phyloP scores from a whole-genome alignment of 2,888 invertebrate genomes.

The Drosophila seclusa region DNA sequence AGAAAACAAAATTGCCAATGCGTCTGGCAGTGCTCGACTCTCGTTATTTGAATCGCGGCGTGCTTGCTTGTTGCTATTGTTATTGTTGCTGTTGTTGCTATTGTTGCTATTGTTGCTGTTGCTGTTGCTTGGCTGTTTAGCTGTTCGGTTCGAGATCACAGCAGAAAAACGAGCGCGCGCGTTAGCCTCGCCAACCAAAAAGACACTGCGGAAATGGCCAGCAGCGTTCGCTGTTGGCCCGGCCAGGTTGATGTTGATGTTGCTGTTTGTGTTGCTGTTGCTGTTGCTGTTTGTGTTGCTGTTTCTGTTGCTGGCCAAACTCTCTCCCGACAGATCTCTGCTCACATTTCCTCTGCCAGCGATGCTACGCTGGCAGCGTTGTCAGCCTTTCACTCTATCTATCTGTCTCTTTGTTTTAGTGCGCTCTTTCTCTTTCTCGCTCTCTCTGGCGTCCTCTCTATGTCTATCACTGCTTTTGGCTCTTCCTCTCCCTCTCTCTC shows the following conservation, averaged over 20 bases:
- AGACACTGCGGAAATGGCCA: constrained; percentile 78
- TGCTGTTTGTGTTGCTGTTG: background rate
- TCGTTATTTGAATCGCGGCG: constrained; percentile 20
- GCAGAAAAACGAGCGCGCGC: constrained; percentile 70
- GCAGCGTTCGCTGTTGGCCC: constrained; percentile 30
- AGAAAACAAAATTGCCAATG: constrained; percentile 13
- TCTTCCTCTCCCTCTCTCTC: background rate
- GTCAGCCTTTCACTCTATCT: constrained; percentile 20
- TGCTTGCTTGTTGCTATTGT: constrained; percentile 13
- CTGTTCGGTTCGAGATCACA: constrained; percentile 59
- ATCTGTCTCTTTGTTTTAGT: constrained; percentile 1
- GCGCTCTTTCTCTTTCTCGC: constrained; percentile 17
- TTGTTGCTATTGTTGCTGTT: constrained; percentile 4
- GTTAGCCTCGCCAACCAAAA: constrained; percentile 81
- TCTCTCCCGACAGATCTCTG: constrained; percentile 62
- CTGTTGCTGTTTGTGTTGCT: constrained; percentile 20
- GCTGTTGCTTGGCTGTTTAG: constrained; percentile 17
- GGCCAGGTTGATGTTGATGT: constrained; percentile 37
- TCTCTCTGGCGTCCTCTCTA: constrained; percentile 5
- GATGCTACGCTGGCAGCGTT: constrained; percentile 14
- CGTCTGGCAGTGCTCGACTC: constrained; percentile 28
- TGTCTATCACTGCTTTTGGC: constrained; percentile 13
- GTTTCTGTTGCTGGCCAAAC: constrained; percentile 39
- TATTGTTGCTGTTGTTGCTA: constrained; percentile 4
- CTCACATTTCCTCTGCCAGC: constrained; percentile 43